These are phyloP conservation scores for Morpho achilles DNA, from an alignment of 2,888 invertebrate genomes.

Conservation along the genomic window DNA sequence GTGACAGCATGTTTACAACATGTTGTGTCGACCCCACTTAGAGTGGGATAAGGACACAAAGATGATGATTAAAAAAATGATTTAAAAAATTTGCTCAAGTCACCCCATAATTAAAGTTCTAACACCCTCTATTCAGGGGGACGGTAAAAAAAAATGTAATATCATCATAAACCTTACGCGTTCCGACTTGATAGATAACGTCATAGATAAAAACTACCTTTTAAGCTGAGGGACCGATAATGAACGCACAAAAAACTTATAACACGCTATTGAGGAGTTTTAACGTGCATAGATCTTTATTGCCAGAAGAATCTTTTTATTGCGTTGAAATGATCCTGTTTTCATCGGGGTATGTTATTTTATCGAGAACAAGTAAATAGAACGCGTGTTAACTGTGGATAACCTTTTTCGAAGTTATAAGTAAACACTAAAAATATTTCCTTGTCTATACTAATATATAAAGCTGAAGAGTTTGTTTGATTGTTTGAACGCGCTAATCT, in stretches of 20 bases:
- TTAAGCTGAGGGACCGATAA: not conserved
- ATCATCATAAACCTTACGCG: conserved; percentile 1
- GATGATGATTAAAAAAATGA: not conserved
- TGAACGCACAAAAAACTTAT: conserved; percentile 1
- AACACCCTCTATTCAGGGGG: conserved; percentile 1
- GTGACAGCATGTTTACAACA: no score
- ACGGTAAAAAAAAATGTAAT: not conserved
- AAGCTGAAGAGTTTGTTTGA: no score
- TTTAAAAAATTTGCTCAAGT: not conserved
- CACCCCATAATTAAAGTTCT: not conserved
- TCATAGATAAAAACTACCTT: conserved; percentile 7
- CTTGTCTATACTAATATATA: no score
- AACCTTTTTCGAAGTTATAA: no score
- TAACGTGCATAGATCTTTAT: not conserved
- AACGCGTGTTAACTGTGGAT: no score
- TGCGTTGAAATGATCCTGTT: no score
- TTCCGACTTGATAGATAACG: conserved; percentile 1
- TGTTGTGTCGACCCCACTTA: no score
- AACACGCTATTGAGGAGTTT: conserved; percentile 1
- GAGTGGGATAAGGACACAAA: no score
- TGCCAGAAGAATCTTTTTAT: not conserved
- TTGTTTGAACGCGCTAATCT: no score
- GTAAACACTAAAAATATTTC: no score
- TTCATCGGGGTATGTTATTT: not conserved
- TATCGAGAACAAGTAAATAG: not conserved